Evolutionary conservation across 2,888 invertebrate species (phyloP), one percentile per base, ranked within the genome.

Genomic region (Agriopis marginaria): DNA sequence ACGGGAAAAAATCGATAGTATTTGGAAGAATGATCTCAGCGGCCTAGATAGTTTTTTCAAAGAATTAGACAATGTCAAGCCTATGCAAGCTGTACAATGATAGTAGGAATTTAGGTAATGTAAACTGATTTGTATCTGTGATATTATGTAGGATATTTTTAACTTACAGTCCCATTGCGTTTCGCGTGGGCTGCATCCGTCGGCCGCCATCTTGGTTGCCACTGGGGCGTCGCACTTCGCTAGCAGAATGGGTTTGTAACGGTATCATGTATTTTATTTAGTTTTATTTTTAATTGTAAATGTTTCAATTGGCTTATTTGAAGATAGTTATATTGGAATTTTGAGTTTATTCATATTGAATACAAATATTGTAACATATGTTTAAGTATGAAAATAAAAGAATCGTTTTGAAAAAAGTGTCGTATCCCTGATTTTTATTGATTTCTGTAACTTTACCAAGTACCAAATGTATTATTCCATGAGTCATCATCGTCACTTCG

Each of bases 21-120:
- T 94, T 82, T 94, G 94, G 94, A 93, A 93, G 90, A 95, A 95
- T 84, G 96, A 96, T 87, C 92, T 96, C 83, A 94, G 94, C 86
- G 95, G 95, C 80, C 86, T 96, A 86, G 95, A 96, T 90, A 93
- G 90, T 82, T 96, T 96, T 89, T 96, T 96, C 94, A 94, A 93
- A 78, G 94, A 96, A 87, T 88, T 96, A 83, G 95, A 95, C 82
- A 93, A 91, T 86, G 94, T 96, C 75, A 96, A 96, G 81, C 95
- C 95, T 75, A 54, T 75, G 63, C 73, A 67, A 75, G 72, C 87
- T 78, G 79, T 84, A 76, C 86, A 80, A 76, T 86, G 85, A 82
- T 71, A 74, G 78, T 71, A 74, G 78, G 79, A 81, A 66, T 58
- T 77, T 90, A 92, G 90, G 88, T 89, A 89, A 89, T 79, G 88